Conservation (phyloP, 2,888 invertebrate genomes). For the Seira musarum region DNA sequence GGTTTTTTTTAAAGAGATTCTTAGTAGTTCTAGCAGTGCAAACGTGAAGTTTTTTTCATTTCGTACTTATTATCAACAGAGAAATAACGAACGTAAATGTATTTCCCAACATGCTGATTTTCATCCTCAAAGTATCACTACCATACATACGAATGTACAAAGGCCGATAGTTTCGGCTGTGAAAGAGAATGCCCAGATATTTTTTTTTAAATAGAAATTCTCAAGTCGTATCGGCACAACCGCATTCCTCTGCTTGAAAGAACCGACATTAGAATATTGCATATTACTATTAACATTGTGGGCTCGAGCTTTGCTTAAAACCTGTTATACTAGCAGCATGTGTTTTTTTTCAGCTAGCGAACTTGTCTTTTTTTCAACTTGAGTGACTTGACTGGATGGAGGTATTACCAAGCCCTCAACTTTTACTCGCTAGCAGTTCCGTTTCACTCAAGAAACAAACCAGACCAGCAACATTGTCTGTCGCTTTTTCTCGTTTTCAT, state of each 20-base stretch:
- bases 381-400: conserved; percentile 38
- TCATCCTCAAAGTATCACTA: not conserved
- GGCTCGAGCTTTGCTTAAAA: not conserved
- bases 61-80: not conserved
- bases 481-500: not conserved
- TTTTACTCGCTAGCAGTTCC: conserved; percentile 47
- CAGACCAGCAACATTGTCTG: conserved; percentile 27
- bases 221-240: not conserved
- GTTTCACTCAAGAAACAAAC: conserved; percentile 49
- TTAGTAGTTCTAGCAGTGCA: not conserved
- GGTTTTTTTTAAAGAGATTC: not conserved
- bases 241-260: not conserved
- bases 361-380: conserved; percentile 50
- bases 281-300: not conserved
- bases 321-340: not conserved
- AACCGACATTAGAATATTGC: not conserved
- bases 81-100: not conserved
- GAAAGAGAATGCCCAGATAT: not conserved
- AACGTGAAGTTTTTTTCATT: not conserved
- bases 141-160: not conserved
- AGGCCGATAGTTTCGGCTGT: not conserved
- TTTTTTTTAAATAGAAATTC: not conserved
- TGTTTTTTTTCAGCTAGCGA: no score
- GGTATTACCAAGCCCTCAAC: conserved; percentile 41
- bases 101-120: not conserved